A percentile compares a stretch with the other conserved stretches of the same genome.
Conservation (phyloP, 2,888 invertebrate species). For the Ligdia adustata region DNA sequence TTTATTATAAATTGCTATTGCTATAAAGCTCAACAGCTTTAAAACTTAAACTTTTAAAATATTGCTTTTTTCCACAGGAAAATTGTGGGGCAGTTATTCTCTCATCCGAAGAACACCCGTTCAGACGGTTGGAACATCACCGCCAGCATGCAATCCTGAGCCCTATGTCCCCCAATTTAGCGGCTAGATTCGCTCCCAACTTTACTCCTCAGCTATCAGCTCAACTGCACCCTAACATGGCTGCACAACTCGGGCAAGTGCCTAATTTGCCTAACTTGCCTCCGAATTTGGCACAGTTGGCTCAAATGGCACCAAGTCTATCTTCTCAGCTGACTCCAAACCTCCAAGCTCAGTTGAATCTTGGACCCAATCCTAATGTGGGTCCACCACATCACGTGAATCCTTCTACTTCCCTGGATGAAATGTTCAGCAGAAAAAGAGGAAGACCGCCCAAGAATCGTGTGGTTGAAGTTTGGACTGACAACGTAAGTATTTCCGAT, state of each 20-base stretch:
- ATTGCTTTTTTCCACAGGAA: no score
- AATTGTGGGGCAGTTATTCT: constrained; percentile 92
- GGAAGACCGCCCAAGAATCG: constrained; percentile 99
- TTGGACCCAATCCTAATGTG: constrained; percentile 66
- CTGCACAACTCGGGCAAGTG: constrained; percentile 77
- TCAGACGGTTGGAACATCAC: constrained; percentile 92
- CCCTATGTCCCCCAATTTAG: constrained; percentile 84
- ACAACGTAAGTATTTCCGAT: constrained; percentile 85
- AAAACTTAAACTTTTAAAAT: no score
- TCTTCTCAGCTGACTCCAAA: constrained; percentile 72
- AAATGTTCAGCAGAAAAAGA: constrained; percentile 95
- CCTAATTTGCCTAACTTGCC: constrained; percentile 66
- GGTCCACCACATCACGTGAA: constrained; percentile 72
- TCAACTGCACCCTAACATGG: constrained; percentile 78
- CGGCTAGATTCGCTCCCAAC: constrained; percentile 83
- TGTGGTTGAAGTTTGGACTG: constrained; percentile 95
- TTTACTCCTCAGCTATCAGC: constrained; percentile 78
- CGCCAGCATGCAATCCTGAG: constrained; percentile 91
- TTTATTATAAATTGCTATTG: no score
- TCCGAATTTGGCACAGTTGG: constrained; percentile 74
- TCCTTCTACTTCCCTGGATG: constrained; percentile 90
- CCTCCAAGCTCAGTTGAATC: constrained; percentile 71
- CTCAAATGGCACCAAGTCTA: constrained; percentile 76
- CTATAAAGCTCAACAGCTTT: no score
- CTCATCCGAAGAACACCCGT: constrained; percentile 89